Percentiles rank a stretch among this genome's conserved stretches.
Conservation (phyloP, 2,797 vertebrate species). For the Gambusia yucatana region DNA sequence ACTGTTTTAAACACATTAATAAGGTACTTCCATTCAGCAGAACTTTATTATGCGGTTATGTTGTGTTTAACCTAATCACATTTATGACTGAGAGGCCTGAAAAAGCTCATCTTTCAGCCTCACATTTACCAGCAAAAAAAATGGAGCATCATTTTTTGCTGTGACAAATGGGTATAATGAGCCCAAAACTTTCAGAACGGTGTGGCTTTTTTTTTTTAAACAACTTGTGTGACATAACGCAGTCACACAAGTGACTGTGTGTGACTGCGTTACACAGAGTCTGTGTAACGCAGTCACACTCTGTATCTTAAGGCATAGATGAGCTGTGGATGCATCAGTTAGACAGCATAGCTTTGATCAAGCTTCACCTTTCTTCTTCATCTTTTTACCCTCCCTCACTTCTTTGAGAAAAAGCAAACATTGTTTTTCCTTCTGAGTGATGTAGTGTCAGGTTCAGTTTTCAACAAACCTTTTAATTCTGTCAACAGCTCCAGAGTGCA, state of each 20-base stretch:
- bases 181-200: neutral
- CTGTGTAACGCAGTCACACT: neutral
- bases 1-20: constrained; percentile 32
- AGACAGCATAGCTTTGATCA: neutral
- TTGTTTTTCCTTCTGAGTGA: constrained; percentile 7
- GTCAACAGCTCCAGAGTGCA: constrained; percentile 16
- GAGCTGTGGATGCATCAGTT: neutral
- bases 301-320: neutral
- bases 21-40: constrained; percentile 14
- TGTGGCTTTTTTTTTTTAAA: neutral
- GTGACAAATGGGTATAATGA: neutral
- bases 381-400: neutral
- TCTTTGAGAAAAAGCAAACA: constrained; percentile 12
- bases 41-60: constrained; percentile 1
- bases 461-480: constrained; percentile 18
- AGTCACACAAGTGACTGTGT: too few relatives aligned
- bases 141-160: neutral
- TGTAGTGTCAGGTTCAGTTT: constrained; percentile 11
- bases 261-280: too few relatives aligned
- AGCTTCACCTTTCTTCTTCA: neutral
- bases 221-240: neutral
- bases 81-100: constrained; percentile 1
- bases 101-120: neutral
- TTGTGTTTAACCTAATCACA: constrained; percentile 2
- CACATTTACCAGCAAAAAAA: too few relatives aligned